A percentile compares a stretch with the other conserved stretches of the same genome.
phyloP scores from a whole-genome alignment of 2,113 vertebrate genomes.

The Copsychus sechellarum region DNA sequence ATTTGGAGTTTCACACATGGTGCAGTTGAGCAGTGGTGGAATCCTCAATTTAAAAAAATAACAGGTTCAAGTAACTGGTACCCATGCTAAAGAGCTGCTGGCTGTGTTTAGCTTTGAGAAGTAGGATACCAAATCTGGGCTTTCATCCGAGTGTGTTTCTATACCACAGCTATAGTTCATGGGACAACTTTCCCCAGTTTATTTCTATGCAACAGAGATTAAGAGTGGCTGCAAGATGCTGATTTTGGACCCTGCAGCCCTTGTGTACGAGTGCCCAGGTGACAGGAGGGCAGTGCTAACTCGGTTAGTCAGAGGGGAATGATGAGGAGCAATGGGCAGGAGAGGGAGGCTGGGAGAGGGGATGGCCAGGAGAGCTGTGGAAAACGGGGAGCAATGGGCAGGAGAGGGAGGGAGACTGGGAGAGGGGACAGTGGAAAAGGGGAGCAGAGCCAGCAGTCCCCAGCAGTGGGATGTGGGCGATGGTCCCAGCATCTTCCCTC shows the following conservation, averaged over 20 bases:
- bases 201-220: neutral
- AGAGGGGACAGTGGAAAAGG: neutral
- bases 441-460: neutral
- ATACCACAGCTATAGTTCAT: neutral
- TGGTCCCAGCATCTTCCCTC: too few species aligned
- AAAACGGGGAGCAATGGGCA: accelerated
- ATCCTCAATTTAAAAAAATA: constrained; percentile 53
- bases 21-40: neutral
- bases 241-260: neutral
- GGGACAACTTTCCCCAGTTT: neutral
- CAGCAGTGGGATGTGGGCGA: too few species aligned
- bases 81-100: neutral
- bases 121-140: neutral
- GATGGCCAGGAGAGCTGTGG: accelerated
- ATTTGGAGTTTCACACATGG: neutral
- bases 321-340: neutral
- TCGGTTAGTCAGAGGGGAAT: accelerated
- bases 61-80: neutral
- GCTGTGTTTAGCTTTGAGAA: neutral
- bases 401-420: neutral
- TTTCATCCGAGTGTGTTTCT: neutral
- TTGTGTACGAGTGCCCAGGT: accelerated
- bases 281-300: neutral
- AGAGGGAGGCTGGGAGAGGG: neutral
- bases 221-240: neutral